phyloP scores from a whole-genome alignment of 92 coral and sea anemone species.

The Zoanthus sansibaricus region DNA sequence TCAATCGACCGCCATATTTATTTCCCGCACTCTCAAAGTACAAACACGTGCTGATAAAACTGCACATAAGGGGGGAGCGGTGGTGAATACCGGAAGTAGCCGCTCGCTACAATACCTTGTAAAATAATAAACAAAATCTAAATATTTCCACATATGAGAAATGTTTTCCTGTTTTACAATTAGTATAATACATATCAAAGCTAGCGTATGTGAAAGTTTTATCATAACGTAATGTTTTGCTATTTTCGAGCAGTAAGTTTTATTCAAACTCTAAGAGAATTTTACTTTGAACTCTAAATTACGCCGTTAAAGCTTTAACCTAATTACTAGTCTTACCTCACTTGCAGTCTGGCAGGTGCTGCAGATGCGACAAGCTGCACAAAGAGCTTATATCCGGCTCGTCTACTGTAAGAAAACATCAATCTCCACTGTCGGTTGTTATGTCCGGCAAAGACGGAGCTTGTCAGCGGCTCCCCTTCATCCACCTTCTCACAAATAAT shows the following conservation, averaged over 20 bases:
- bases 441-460: background rate
- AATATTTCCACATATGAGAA: background rate
- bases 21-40: too few relatives aligned
- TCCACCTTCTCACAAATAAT: background rate
- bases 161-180: background rate
- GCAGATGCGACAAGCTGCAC: slow-evolving; percentile 2
- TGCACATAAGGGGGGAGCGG: too few relatives aligned
- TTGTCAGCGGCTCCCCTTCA: slow-evolving; percentile 6
- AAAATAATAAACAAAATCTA: background rate
- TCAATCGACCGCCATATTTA: too few relatives aligned
- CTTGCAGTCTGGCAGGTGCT: background rate
- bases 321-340: background rate
- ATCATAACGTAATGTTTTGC: background rate
- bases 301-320: background rate
- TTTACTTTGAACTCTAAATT: background rate
- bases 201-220: background rate
- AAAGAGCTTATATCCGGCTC: slow-evolving; percentile 1
- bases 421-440: background rate
- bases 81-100: too few relatives aligned
- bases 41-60: too few relatives aligned
- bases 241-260: background rate
- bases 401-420: background rate
- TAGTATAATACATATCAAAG: background rate
- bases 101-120: background rate
- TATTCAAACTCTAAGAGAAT: background rate